Conservation (phyloP, 2,888 invertebrate genomes). For the Hydropsyche betteni region DNA sequence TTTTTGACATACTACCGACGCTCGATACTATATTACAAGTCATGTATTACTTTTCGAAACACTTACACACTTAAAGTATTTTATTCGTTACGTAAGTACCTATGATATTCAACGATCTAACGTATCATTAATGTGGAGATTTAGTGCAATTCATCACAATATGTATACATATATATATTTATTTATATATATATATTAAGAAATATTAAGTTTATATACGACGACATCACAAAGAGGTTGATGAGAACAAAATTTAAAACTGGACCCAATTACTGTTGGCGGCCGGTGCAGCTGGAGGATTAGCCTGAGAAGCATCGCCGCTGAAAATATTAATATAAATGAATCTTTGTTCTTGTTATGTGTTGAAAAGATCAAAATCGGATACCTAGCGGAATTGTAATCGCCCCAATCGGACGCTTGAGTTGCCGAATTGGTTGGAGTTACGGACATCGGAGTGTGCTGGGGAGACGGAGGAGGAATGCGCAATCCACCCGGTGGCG, state of each 20-base stretch:
- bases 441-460: constrained; percentile 71
- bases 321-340: constrained; percentile 2
- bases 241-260: constrained; percentile 38
- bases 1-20: no score
- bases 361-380: constrained; percentile 38
- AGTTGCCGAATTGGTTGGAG: constrained; percentile 57
- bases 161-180: background rate
- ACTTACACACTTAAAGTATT: background rate
- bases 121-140: background rate
- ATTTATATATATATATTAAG: background rate
- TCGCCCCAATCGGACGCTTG: constrained; percentile 79
- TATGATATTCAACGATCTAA: constrained; percentile 21
- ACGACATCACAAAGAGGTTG: no score
- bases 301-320: constrained; percentile 1
- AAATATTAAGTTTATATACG: background rate
- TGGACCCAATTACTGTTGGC: constrained; percentile 51
- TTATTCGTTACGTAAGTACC: constrained; percentile 16
- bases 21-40: constrained; percentile 5
- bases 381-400: constrained; percentile 75
- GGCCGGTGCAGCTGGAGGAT: constrained; percentile 16
- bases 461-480: constrained; percentile 83
- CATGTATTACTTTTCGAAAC: constrained; percentile 1
- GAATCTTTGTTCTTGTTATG: background rate
- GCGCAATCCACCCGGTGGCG: constrained; percentile 82
- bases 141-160: constrained; percentile 31